Percentiles rank a stretch among this genome's conserved stretches.
Conservation (phyloP, 2,113 vertebrate species). For the Atlantisia rogersi region DNA sequence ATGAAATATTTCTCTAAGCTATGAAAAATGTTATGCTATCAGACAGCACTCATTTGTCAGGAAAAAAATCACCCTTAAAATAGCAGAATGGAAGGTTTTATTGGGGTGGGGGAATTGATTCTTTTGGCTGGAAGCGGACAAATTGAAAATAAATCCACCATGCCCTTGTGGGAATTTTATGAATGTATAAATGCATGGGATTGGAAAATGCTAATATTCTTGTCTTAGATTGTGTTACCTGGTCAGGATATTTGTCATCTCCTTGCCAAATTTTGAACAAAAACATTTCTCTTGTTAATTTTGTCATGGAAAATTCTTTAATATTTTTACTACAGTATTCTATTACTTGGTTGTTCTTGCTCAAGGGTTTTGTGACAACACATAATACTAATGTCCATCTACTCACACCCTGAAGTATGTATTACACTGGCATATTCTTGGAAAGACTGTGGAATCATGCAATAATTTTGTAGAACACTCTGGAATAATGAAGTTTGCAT, state of each 20-base stretch:
- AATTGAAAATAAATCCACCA: background rate
- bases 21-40: background rate
- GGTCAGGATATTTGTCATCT: background rate
- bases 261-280: background rate
- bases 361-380: background rate
- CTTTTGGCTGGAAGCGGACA: background rate
- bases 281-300: background rate
- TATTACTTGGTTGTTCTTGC: background rate
- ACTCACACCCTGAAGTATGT: background rate
- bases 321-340: background rate
- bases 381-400: fast-evolving
- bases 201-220: background rate
- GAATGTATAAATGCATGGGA: background rate
- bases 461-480: background rate
- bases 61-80: background rate
- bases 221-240: background rate
- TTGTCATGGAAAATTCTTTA: background rate
- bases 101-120: background rate
- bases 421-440: background rate
- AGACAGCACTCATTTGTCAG: background rate
- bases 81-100: background rate
- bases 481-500: background rate
- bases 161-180: background rate
- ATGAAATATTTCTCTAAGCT: background rate
- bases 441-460: background rate